Conservation (phyloP, 2,797 vertebrate genomes). For the Trachops cirrhosus region DNA sequence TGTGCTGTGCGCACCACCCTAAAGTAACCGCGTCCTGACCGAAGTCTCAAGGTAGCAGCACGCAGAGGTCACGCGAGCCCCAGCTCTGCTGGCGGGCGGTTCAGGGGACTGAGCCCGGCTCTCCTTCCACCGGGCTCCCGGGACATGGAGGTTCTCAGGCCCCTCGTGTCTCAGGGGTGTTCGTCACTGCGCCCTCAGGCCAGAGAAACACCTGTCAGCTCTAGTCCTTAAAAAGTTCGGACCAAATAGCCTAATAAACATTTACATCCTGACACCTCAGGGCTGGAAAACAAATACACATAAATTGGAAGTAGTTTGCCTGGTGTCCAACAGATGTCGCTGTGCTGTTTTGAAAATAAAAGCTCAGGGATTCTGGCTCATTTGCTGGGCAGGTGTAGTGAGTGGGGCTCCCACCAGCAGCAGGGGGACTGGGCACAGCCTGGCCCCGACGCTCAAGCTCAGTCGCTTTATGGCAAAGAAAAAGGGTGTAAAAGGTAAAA, state of each 20-base stretch:
- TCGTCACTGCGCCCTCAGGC: neutral
- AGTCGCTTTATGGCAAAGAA: neutral
- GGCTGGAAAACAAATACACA: neutral
- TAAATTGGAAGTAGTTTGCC: neutral
- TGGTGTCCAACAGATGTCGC: neutral
- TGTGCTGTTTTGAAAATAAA: neutral
- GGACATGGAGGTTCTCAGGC: neutral
- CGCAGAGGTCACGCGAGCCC: neutral
- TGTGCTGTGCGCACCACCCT: neutral
- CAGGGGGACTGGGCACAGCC: no score
- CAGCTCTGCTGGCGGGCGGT: neutral
- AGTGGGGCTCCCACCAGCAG: no score
- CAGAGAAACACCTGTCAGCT: neutral
- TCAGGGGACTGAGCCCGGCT: neutral
- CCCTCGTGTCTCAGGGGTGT: neutral
- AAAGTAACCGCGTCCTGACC: neutral
- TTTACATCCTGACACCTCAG: neutral
- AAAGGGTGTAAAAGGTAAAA: neutral
- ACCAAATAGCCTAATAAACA: neutral
- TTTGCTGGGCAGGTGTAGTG: no score
- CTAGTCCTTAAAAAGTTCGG: neutral
- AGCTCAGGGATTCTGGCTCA: rapidly evolving
- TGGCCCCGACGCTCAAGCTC: no score
- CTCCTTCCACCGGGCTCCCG: neutral
- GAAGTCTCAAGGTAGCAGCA: neutral